Base-by-base conservation (phyloP, 2,888 invertebrate species). In the Dendrolimus pini region DNA sequence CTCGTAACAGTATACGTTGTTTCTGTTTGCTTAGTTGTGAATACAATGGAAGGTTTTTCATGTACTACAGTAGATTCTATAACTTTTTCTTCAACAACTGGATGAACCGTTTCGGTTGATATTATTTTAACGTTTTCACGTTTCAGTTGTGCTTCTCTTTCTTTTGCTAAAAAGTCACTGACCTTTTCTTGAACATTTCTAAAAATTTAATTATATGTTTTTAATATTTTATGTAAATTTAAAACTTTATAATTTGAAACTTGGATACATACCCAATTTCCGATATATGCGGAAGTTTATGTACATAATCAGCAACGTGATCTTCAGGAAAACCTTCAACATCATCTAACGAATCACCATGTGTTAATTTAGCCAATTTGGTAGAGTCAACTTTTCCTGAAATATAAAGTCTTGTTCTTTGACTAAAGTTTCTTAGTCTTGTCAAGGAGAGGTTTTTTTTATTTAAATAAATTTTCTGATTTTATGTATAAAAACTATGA, bases 291-390 rank as follows among this genome's bases (percentile, higher is more conserved):
- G 91, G 91, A 55, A 91, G 66, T 71, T 82, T 89, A 64, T 86
- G 88, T 14, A 89, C 75, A 59, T 89, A 89, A 65, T 90, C 90
- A 41, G 78, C 77, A 2, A 87, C 86, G 61, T 89, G 89, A 60
- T 89, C 89, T 73, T 91, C 90, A 42, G 90, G 91, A 55, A 91
- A 91, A 47, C 88, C 91, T 82, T 91, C 91, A 1, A 91, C 91
- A 52, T 91, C 91, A 74, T 91, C 91, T 59, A 91, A 74, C 7
- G 91, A 91, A 67, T 91, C 91, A 53, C 91, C 91, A 59, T 91
- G 90, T 1, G 80, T 83, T 58, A 90, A 64, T 65, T 79, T 87
- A 12, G 84, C 74, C 7, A 79, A 62, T 69, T 83, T 89, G 0
- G 74, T 67, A 54, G 68, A 72, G 56, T 88, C 85, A 53, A 68